Percentiles rank a stretch among this genome's conserved stretches.
Conservation (phyloP, 2,888 invertebrate species). For the Diaperis boleti region DNA sequence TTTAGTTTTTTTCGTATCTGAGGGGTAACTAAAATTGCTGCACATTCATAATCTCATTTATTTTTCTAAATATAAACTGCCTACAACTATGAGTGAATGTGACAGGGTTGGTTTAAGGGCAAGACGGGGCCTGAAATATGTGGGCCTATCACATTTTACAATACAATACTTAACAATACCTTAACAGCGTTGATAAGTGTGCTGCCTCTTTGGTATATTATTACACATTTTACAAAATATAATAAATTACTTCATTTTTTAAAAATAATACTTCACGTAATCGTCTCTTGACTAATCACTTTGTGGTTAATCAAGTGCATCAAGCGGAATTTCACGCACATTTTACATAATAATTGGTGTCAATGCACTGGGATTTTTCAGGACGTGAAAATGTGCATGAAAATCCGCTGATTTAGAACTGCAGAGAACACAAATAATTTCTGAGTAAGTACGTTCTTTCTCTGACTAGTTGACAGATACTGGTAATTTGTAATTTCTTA, state of each 20-base stretch:
- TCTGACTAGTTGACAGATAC: constrained; percentile 63
- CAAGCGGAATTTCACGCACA: constrained; percentile 44
- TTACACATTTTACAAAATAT: constrained; percentile 65
- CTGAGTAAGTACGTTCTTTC: constrained; percentile 60
- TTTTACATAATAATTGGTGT: constrained; percentile 38
- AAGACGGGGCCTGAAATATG: constrained; percentile 64
- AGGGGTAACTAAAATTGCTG: not conserved
- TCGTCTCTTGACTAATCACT: constrained; percentile 47
- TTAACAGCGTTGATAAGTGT: constrained; percentile 62
- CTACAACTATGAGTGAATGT: constrained; percentile 67
- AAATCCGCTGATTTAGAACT: constrained; percentile 40
- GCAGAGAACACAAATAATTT: constrained; percentile 54
- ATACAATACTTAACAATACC: constrained; percentile 65
- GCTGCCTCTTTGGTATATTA: constrained; percentile 67
- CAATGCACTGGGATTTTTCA: constrained; percentile 32
- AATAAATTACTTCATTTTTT: constrained; percentile 56
- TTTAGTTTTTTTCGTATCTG: not conserved
- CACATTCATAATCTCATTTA: constrained; percentile 56
- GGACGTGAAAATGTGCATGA: constrained; percentile 43
- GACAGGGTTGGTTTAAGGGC: constrained; percentile 65
- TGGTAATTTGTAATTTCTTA: constrained; percentile 42
- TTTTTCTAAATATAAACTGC: constrained; percentile 68
- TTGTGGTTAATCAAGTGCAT: constrained; percentile 46
- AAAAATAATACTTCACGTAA: constrained; percentile 53
- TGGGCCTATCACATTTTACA: constrained; percentile 68